phyloP scores from a whole-genome alignment of 2,113 vertebrate genomes.

The Fulmarus glacialis region DNA sequence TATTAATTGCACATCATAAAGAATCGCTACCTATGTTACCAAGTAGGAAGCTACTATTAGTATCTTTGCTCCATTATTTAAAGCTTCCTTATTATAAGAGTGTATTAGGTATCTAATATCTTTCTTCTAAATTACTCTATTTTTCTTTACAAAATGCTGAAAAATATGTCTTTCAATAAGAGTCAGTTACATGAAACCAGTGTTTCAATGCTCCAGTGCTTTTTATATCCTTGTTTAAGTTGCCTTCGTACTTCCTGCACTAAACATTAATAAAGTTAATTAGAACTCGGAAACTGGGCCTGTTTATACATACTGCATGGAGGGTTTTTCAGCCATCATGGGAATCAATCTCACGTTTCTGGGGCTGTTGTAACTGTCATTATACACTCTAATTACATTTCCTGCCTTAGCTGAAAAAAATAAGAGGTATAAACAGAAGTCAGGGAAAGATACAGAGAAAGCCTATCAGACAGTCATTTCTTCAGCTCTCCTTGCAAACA shows the following conservation, averaged over 20 bases:
- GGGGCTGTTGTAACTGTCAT: slow-evolving; percentile 1
- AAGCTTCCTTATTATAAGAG: not conserved
- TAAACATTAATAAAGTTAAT: slow-evolving; percentile 78
- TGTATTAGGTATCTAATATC: not conserved
- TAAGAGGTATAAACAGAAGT: not conserved
- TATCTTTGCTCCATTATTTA: not conserved
- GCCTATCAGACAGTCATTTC: not conserved
- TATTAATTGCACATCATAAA: slow-evolving; percentile 66
- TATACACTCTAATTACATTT: slow-evolving; percentile 8
- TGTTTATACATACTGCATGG: slow-evolving; percentile 30
- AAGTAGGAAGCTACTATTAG: not conserved
- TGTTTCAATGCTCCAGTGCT: slow-evolving; percentile 58
- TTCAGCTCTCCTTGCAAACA: not conserved
- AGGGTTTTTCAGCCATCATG: not conserved
- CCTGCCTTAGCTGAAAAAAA: not conserved
- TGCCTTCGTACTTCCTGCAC: slow-evolving; percentile 68
- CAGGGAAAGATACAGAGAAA: not conserved
- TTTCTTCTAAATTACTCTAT: slow-evolving; percentile 16
- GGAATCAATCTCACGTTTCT: slow-evolving; percentile 25
- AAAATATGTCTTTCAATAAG: slow-evolving; percentile 56
- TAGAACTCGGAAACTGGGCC: slow-evolving; percentile 54
- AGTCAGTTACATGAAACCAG: slow-evolving; percentile 59
- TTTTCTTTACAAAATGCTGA: slow-evolving; percentile 60
- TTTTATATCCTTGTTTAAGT: slow-evolving; percentile 75
- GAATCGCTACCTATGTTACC: slow-evolving; percentile 43